A percentile compares a stretch with the other conserved stretches of the same genome.
These are phyloP conservation scores for Onchidella celtica DNA, from an alignment of 2,888 invertebrate genomes.

Conservation along the genomic window DNA sequence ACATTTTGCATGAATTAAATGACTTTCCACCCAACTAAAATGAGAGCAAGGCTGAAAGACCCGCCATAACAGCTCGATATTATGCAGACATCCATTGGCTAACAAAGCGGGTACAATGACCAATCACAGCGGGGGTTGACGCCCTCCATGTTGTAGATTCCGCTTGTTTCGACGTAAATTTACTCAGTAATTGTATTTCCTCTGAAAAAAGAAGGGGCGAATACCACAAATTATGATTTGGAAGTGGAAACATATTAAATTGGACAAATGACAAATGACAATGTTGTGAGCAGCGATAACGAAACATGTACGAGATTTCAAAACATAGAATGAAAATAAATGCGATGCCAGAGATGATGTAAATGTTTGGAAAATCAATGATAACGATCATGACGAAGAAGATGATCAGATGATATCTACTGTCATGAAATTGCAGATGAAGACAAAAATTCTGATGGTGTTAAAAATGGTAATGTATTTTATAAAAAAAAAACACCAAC, in stretches of 20 bases:
- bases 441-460: neutral
- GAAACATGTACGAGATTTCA: no score
- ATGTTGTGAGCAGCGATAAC: no score
- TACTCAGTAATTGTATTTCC: conserved; percentile 23
- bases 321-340: no score
- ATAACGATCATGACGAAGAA: no score
- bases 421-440: no score
- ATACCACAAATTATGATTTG: no score
- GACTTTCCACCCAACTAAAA: neutral
- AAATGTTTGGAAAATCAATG: no score
- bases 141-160: neutral
- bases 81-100: neutral
- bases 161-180: neutral
- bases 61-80: conserved; percentile 24
- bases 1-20: no score
- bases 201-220: conserved; percentile 19
- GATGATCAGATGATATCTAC: no score
- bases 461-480: neutral
- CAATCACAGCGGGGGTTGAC: neutral
- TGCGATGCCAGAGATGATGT: no score
- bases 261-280: no score
- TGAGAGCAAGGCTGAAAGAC: neutral
- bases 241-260: no score
- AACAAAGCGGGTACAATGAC: neutral
- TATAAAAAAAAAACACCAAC: neutral